phyloP scores from a whole-genome alignment of 1,140 invertebrate genomes.

The Caenorhabditis remanei region DNA sequence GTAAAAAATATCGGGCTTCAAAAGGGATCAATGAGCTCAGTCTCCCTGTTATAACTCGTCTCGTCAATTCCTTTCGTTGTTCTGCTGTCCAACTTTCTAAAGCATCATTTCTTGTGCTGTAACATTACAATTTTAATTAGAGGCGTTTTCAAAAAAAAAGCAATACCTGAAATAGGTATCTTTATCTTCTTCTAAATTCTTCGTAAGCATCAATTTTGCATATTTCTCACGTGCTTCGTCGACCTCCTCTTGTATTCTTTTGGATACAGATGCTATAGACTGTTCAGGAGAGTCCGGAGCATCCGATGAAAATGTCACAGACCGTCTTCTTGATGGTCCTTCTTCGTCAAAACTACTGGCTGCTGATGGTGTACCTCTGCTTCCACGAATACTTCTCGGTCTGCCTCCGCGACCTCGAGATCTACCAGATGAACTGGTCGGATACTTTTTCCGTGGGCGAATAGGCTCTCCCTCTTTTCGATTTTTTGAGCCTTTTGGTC shows the following conservation, averaged over 20 bases:
- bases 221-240: not conserved
- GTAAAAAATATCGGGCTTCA: constrained; percentile 7
- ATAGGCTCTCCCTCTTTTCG: not conserved
- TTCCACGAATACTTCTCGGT: constrained; percentile 8
- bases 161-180: not conserved
- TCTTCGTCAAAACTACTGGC: not conserved
- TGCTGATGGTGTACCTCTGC: not conserved
- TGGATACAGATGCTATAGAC: not conserved
- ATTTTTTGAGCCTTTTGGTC: constrained; percentile 18
- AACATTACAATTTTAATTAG: not conserved
- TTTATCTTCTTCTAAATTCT: not conserved
- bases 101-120: not conserved
- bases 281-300: not conserved
- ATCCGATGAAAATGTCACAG: not conserved
- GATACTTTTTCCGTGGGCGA: too few species aligned
- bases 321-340: not conserved
- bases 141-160: not conserved
- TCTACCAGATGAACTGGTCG: not conserved
- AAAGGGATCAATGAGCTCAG: not conserved
- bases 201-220: not conserved
- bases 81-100: not conserved
- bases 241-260: not conserved
- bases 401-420: constrained; percentile 5
- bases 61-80: not conserved
- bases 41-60: not conserved